phyloP scores from a whole-genome alignment of 1,140 invertebrate species.

The Polypedilum vanderplanki region DNA sequence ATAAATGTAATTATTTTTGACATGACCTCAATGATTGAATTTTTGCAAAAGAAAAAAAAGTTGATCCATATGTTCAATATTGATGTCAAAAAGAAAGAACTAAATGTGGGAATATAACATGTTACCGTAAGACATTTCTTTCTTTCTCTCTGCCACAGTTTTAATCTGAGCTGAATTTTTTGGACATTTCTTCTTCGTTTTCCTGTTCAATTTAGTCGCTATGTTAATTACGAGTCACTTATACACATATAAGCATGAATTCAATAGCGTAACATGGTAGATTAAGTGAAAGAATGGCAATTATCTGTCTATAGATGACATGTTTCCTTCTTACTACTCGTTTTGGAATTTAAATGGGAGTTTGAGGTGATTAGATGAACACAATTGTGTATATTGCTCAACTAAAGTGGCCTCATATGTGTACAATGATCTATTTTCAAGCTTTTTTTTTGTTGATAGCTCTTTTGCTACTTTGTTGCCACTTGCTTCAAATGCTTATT shows the following conservation, averaged over 20 bases:
- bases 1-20: neutral
- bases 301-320: slow-evolving; percentile 11
- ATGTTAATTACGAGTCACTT: neutral
- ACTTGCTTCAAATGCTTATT: neutral
- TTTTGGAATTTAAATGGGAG: neutral
- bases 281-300: neutral
- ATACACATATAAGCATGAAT: too few species aligned
- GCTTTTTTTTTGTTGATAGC: neutral
- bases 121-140: neutral
- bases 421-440: neutral
- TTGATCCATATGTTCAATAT: neutral
- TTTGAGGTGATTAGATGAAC: neutral
- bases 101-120: neutral
- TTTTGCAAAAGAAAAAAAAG: neutral
- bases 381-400: neutral
- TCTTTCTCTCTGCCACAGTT: neutral
- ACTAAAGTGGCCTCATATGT: neutral
- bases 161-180: neutral
- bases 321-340: neutral
- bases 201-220: neutral
- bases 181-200: neutral
- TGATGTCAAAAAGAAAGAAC: neutral
- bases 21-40: neutral
- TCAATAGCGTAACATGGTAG: neutral
- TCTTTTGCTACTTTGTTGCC: neutral